Evolutionary conservation across 2,888 invertebrate genomes (phyloP), one percentile per base, ranked within the genome.

Genomic region (Reticulitermes lucifugus): DNA sequence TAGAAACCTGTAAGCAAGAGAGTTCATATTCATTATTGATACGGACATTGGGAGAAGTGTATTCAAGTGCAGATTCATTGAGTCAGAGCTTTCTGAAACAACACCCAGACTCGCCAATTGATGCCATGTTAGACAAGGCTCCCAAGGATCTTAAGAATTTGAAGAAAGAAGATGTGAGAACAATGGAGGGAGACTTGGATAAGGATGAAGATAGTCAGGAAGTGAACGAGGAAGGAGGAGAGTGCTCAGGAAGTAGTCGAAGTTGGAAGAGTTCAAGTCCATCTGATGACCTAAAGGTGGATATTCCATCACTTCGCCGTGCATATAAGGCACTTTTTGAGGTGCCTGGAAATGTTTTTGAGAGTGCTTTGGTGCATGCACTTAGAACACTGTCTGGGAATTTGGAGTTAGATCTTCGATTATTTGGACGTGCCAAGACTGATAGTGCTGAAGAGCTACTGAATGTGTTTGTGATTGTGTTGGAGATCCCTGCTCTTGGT

Each of bases 191-290:
- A 83, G 97, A 98, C 90, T 94, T 95, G 87, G 98, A 98, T 88
- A 98, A 98, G 91, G 98, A 98, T 89, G 95, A 96, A 88, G 97
- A 98, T 89, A 94, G 96, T 88, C 87, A 88, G 80, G 89, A 89
- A 86, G 83, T 86, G 93, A 94, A 86, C 75, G 88, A 87, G 59
- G 84, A 80, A 21, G 79, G 89, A 18, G 90, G 90, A 85, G 89
- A 88, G 25, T 85, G 80, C 55, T 60, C 60, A 79, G 86, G 71
- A 83, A 85, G 29, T 86, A 86, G 73, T 86, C 86, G 71, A 65
- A 55, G 29, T 83, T 85, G 5, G 85, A 81, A 71, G 70, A 65
- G 70, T 21, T 59, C 65, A 6, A 79, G 43, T 10, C 29, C 59
- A 12, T 75, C 83, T 46, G 91, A 90, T 86, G 91, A 91, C 83